Evolutionary conservation across 1,140 invertebrate species (phyloP), one percentile per base, ranked within the genome.

Genomic region (Eubasilissa regina): DNA sequence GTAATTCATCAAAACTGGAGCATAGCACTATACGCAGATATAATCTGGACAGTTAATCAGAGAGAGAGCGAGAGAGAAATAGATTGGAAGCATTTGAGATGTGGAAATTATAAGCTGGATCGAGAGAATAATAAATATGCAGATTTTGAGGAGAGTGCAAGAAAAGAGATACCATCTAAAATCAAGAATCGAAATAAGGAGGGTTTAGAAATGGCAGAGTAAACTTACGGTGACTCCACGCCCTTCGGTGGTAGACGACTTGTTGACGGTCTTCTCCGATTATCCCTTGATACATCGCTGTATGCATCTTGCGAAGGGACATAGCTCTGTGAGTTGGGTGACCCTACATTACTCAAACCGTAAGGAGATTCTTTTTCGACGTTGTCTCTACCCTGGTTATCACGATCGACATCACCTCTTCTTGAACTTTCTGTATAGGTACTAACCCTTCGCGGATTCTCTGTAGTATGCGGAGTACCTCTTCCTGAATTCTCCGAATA

Each of bases 201-300:
- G n/a, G n/a, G n/a, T n/a, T n/a, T n/a, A n/a, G n/a, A n/a, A n/a
- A n/a, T n/a, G n/a, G 11, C 11, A 51, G n/a, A 3, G 1, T 56
- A 56, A 56, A 56, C 53, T 56, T 56, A 56, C 53, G 53, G 53
- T 17, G n/a, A 56, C n/a, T 56, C 53, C 7, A 15, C n/a, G 17
- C 51, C 51, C 7, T 35, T 35, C 6, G 25, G 25, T 6, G 1
- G 25, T 6, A n/a, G 53, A 8, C 53, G 53, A 15, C 53, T 56
- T 10, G 53, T 56, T 56, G 53, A 35, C 25, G 25, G n/a, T 56
- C 53, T 56, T 56, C 53, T 56, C 7, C 25, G 25, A 35, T 56
- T 17, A 56, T 56, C 15, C 1, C 15, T n/a, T 17, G 53, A 56
- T 4, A 4, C 17, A 17, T 12, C 11, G 15, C 17, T 17, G 11